phyloP scores from a whole-genome alignment of 2,888 invertebrate species.

The Lycia hirtaria region DNA sequence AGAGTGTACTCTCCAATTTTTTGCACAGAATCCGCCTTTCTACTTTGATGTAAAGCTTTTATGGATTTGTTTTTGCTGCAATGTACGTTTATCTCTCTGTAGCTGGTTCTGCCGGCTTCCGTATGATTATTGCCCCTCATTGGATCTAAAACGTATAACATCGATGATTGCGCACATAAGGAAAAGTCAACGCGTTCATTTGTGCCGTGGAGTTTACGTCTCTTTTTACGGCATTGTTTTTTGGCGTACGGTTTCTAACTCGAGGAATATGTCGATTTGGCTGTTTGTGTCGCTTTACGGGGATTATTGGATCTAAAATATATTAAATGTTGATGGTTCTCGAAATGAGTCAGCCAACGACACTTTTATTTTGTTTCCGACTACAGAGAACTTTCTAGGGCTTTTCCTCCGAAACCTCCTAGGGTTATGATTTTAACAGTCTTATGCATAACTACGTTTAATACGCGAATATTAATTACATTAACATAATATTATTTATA shows the following conservation, averaged over 20 bases:
- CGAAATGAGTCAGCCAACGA: background rate
- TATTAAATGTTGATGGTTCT: slow-evolving; percentile 12
- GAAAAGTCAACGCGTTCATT: slow-evolving; percentile 21
- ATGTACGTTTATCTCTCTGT: slow-evolving; percentile 18
- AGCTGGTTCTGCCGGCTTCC: slow-evolving; percentile 17
- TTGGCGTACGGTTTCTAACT: slow-evolving; percentile 3
- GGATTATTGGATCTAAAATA: slow-evolving; percentile 14
- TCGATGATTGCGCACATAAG: slow-evolving; percentile 22
- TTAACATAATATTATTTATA: too few relatives aligned
- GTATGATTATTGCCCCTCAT: slow-evolving; percentile 13
- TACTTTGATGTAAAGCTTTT: slow-evolving; percentile 9
- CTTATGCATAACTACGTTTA: too few relatives aligned
- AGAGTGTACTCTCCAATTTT: background rate
- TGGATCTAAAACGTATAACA: slow-evolving; percentile 21
- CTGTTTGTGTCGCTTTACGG: slow-evolving; percentile 1
- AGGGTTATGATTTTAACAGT: too few relatives aligned
- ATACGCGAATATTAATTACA: too few relatives aligned
- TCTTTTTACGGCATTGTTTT: slow-evolving; percentile 22
- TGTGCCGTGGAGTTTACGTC: slow-evolving; percentile 7
- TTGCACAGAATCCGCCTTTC: slow-evolving; percentile 4
- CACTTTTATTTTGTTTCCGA: slow-evolving; percentile 9
- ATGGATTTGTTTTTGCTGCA: slow-evolving; percentile 20
- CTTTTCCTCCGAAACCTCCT: too few relatives aligned
- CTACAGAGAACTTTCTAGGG: too few relatives aligned
- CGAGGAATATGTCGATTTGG: slow-evolving; percentile 7